Evolutionary conservation across 2,797 vertebrate genomes (phyloP), one percentile per base, ranked within the genome.

Genomic region (Helicolenus hilgendorfi): DNA sequence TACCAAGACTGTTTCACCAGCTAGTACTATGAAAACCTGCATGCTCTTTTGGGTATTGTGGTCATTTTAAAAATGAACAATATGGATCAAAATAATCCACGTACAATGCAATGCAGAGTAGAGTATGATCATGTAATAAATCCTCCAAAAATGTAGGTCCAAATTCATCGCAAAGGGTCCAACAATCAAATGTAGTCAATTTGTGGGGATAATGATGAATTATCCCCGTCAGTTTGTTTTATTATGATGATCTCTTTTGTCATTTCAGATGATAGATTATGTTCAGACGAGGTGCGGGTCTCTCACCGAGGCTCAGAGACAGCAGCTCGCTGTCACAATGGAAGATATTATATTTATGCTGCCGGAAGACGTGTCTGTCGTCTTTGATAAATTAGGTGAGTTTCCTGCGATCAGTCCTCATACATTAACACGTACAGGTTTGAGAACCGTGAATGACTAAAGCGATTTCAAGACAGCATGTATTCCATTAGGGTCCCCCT

Each of bases 281-380:
- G 72, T 94, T 1, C 81, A 94, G 72, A 59, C 79, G 72, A 92
- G 14, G 68, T 96, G 93, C 71, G 63, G 4, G 11, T 7, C 78
- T 35, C 91, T 96, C 31, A 62, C 84, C 1, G 60, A 74, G 0
- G 60, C 59, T 65, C 92, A 93, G 71, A 89, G 86, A 36, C 73
- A 15, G 68, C 81, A 89, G 73, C 94, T 97, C 0, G 69, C 91
- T 0, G 80, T 96, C 69, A 77, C 73, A 2, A 60, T 80, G 38
- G 92, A 95, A 1, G 95, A 96, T 5, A 92, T 97, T 14, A 11
- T 96, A 71, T 94, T 96, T 36, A 9, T 89, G 58, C 70, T 93
- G 31, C 96, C 95, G 3, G 95, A 96, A 13, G 95, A 97, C 4
- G 72, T 96, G 7, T 92, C 89, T 0, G 81, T 95, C 0, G 88